Base-by-base conservation (phyloP, 2,113 vertebrate genomes). In the Erpornis zantholeuca region DNA sequence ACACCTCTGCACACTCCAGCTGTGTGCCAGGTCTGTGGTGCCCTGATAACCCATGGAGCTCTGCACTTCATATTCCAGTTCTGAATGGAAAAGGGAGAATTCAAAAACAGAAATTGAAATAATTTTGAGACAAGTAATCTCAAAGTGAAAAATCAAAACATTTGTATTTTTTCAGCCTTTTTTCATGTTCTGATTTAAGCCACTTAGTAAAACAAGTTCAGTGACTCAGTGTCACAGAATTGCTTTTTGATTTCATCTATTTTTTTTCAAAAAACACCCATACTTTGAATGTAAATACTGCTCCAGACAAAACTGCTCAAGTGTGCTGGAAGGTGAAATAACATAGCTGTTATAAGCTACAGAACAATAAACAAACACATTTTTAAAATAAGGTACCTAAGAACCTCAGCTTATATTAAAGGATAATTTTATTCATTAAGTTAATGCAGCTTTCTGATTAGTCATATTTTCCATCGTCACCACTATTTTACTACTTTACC, bases 401-500 rank as follows among this genome's bases (percentile, higher is more conserved):
- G 50, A 76, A 80, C 38, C 54, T 91, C 45, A 33, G 42, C 86
- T 91, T 90, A 68, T 24, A 16, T 82, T 84, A 69, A 79, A 75
- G 35, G 4, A 57, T 77, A 47, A 87, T 85, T 92, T 88, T 63
- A 70, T 86, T 85, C 71, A 90, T 93, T 50, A 77, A 90, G 23
- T 81, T 75, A 86, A 88, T 75, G 35, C 44, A 68, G n/a, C n/a
- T 81, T 91, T 88, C 68, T 78, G 42, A 83, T 90, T 86, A 96
- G 90, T 83, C 79, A 75, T 86, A 90, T 92, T 95, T 96, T 96
- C 95, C 93, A 88, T 75, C 84, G 57, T 36, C 3, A 1, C 61
- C 63, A 82, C 27, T 21, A 27, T 73, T 95, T 96, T 64, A 94
- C 64, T 71, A 38, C 44, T 83, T 65, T 68, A 72, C 75, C 20